Base-by-base conservation (phyloP, 1,140 invertebrate species). In the Drosophila guanche region DNA sequence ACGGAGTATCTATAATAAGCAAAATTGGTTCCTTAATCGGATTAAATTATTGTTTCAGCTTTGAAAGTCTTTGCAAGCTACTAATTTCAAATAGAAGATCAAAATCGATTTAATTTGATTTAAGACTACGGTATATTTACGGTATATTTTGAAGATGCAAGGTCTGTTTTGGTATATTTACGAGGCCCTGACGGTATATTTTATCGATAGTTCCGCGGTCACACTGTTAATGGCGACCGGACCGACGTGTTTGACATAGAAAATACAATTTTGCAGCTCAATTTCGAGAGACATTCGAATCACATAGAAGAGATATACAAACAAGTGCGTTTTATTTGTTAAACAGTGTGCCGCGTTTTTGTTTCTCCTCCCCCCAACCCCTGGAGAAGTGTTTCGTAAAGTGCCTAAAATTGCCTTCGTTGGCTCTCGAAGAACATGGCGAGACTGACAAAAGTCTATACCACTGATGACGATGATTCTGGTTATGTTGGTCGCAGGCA, bases 401-500 rank as follows among this genome's bases (percentile, higher is more conserved):
- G 83, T 84, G 80, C 80, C 80, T 85, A 46, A 79, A 89, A 73
- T 60, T 80, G 80, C 68, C 72, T 59, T 80, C 57, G 80, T 79
- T 76, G 76, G 59, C 63, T 60, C 57, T 63, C 20, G 20, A 72
- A 67, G 65, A 86, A 88, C 71, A 91, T 91, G 90, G 90, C 90
- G 63, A 86, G 85, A 73, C 85, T 91, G 45, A 91, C 90, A 65
- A 88, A 89, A 70, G 90, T 91, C 53, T 91, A 81, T 72, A 83
- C 86, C 61, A 83, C 85, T 50, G 90, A 91, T 52, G 90, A 91
- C 56, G 76, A 91, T 63, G 90, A 91, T 56, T 78, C 78, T 53
- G 68, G 62, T 72, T 80, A 81, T 65, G 79, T 91, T 52, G 90
- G 88, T 40, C 73, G 89, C 25, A 84, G 90, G 61, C 86, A 91